phyloP scores from a whole-genome alignment of 2,888 invertebrate genomes.

The Dicyrtoma fusca region DNA sequence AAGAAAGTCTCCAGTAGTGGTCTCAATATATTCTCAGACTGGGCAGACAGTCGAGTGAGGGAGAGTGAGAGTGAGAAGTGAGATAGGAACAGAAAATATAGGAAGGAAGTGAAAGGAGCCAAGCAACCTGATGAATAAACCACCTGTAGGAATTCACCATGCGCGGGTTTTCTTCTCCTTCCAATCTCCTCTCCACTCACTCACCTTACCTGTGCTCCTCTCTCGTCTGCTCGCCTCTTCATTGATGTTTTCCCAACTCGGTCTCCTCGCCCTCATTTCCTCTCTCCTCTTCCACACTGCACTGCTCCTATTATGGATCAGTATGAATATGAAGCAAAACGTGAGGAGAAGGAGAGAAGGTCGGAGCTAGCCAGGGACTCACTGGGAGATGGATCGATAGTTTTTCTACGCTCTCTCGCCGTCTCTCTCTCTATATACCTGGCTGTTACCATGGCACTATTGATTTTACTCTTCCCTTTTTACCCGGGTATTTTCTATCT shows the following conservation, averaged over 20 bases:
- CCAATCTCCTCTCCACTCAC: neutral
- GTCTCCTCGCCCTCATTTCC: neutral
- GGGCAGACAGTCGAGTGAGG: slow-evolving; percentile 6
- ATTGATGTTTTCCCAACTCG: slow-evolving; percentile 33
- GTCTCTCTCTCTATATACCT: slow-evolving; percentile 25
- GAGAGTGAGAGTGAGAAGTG: slow-evolving; percentile 21
- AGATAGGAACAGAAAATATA: neutral
- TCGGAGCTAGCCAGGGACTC: neutral
- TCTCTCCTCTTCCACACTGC: too few relatives aligned
- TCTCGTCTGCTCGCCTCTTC: slow-evolving; percentile 16
- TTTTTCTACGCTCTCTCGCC: neutral
- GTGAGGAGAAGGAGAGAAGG: too few relatives aligned
- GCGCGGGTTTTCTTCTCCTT: slow-evolving; percentile 26
- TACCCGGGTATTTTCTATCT: slow-evolving; percentile 28
- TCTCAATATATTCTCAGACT: too few relatives aligned
- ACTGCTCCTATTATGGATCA: too few relatives aligned
- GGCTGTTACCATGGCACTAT: slow-evolving; percentile 35
- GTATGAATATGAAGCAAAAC: neutral
- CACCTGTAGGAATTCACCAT: slow-evolving; percentile 51
- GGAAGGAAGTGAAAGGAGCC: too few relatives aligned
- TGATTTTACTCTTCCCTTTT: slow-evolving; percentile 28
- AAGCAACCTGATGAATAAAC: slow-evolving; percentile 53
- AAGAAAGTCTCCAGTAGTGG: too few relatives aligned
- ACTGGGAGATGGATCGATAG: slow-evolving; percentile 24
- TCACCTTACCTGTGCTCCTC: neutral